A percentile compares a stretch with the other conserved stretches of the same genome.
These are phyloP conservation scores for Montipora sp. DNA, from an alignment of 64 coral and sea anemone genomes.

Conservation along the genomic window DNA sequence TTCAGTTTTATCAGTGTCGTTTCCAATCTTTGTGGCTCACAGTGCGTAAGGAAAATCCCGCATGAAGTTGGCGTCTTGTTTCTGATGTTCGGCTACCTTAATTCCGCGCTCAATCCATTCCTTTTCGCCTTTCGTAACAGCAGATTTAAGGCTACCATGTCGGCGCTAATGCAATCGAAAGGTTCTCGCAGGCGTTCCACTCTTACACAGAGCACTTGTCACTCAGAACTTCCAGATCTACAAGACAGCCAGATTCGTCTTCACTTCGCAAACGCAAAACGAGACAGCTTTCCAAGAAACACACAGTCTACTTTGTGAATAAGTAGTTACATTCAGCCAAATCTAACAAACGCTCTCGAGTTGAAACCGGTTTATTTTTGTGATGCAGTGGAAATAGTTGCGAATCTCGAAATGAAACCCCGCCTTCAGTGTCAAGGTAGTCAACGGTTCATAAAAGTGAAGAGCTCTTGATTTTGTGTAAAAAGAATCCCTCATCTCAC, in stretches of 20 bases:
- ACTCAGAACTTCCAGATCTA: background rate
- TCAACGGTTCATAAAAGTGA: too few relatives aligned
- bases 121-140: constrained; percentile 62
- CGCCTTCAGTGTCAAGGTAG: too few relatives aligned
- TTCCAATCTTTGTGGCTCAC: background rate
- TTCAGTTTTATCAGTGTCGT: constrained; percentile 1
- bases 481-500: too few relatives aligned
- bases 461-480: too few relatives aligned
- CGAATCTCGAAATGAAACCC: too few relatives aligned
- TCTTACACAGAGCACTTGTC: background rate
- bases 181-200: background rate
- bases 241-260: constrained; percentile 1
- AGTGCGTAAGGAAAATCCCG: background rate
- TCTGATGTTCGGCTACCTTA: constrained; percentile 70
- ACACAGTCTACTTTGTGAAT: background rate
- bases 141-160: background rate
- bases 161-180: background rate
- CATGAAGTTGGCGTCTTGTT: constrained; percentile 2
- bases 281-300: background rate
- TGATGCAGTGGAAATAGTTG: too few relatives aligned
- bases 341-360: too few relatives aligned
- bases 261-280: background rate
- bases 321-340: background rate
- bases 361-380: too few relatives aligned
- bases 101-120: constrained; percentile 70